These are phyloP conservation scores for Parauchenoglanis punctatus DNA, from an alignment of 2,797 vertebrate genomes.

Conservation along the genomic window DNA sequence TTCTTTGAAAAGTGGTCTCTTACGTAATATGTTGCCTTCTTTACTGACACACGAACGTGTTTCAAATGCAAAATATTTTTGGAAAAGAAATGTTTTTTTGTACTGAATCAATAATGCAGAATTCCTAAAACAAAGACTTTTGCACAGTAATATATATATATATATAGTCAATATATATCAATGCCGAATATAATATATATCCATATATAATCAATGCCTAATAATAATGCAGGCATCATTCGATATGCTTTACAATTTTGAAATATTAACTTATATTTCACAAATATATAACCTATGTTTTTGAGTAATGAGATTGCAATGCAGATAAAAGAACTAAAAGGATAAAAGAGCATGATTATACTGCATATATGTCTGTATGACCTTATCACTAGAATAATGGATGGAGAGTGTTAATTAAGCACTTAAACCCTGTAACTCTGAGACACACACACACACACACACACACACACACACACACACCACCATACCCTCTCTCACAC, in stretches of 20 bases:
- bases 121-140: too few species aligned
- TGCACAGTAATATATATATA: too few species aligned
- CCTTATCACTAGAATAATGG: not conserved
- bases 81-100: too few species aligned
- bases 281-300: not conserved
- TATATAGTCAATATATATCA: too few species aligned
- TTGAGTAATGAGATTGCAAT: not conserved
- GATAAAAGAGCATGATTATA: not conserved
- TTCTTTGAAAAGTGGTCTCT: too few species aligned
- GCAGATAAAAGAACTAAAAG: not conserved
- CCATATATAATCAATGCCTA: not conserved
- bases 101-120: too few species aligned
- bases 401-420: not conserved
- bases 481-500: not conserved
- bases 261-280: not conserved
- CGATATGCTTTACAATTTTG: not conserved
- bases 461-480: not conserved
- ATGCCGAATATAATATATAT: too few species aligned
- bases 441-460: constrained; percentile 10
- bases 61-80: too few species aligned
- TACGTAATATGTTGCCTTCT: too few species aligned
- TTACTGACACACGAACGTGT: too few species aligned
- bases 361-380: not conserved
- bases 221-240: not conserved
- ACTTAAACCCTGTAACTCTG: not conserved